Base-by-base conservation (phyloP, 2,113 vertebrate genomes). In the Psittacus erithacus region DNA sequence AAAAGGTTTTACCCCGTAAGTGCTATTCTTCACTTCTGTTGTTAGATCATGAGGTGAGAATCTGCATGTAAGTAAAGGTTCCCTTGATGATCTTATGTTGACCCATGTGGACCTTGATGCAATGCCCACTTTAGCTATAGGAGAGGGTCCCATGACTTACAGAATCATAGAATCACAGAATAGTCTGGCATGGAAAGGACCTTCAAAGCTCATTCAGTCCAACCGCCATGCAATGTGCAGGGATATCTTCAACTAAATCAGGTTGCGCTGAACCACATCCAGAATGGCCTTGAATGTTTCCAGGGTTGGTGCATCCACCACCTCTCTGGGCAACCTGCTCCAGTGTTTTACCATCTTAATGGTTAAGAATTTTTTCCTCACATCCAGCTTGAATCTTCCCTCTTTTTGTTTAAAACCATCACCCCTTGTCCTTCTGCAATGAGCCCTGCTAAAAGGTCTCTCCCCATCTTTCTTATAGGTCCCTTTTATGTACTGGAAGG, bases 11-110 rank as follows among this genome's bases (percentile, higher is more conserved):
- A 67, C 55, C 50, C 44, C 6, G 1, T 81, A 92, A 93, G 38
- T 96, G 69, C 77, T 79, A 87, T 93, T 94, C 88, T 85, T 96
- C 92, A 94, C 15, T 82, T 82, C 28, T 74, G 8, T 82, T 89
- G 74, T 25, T 86, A 95, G 57, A 76, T 74, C 25, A 28, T 31
- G 41, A 71, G 5, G 17, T 41, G 65, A 31, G 24, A 87, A 27
- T 50, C 22, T 79, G 31, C 47, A 69, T 14, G 22, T 47, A 75
- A 77, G 28, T 70, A 86, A 57, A 82, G 4, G 35, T 57, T 55
- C 10, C 44, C 22, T 84, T 79, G 22, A 18, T 87, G 64, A 31
- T 80, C 35, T 86, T 88, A 49, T 76, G 75, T 69, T 92, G 73
- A 88, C 11, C 69, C 47, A 35, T 8, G 57, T 79, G 64, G 75